Evolutionary conservation across 2,888 invertebrate genomes (phyloP).

Genomic region (Gastracanthus pulcherrimus): DNA sequence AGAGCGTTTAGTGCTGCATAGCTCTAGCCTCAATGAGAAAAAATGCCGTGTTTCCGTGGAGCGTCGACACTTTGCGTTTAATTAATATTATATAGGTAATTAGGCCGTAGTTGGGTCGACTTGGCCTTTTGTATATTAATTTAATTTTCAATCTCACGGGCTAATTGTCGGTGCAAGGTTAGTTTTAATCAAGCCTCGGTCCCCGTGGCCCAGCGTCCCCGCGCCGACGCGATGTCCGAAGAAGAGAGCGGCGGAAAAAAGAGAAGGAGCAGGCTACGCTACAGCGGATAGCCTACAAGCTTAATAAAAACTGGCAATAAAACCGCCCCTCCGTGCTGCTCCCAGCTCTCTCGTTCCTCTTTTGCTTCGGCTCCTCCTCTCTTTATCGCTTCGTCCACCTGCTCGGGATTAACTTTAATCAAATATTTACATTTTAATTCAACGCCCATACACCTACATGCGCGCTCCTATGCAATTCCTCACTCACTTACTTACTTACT

Average conservation of each 20-base stretch:
- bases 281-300: slow-evolving; percentile 65
- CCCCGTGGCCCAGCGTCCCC: not conserved
- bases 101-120: slow-evolving; percentile 68
- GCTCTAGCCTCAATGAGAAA: not conserved
- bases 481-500: slow-evolving; percentile 54
- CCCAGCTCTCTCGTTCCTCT: slow-evolving; percentile 59
- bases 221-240: slow-evolving; percentile 48
- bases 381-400: slow-evolving; percentile 70
- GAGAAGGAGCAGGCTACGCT: slow-evolving; percentile 56
- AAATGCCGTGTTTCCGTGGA: not conserved
- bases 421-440: slow-evolving; percentile 77
- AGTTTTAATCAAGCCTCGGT: slow-evolving; percentile 73
- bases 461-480: not conserved
- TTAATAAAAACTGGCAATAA: slow-evolving; percentile 77
- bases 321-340: slow-evolving; percentile 75
- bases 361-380: slow-evolving; percentile 46
- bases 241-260: slow-evolving; percentile 6
- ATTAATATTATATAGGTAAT: slow-evolving; percentile 78
- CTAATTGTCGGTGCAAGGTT: slow-evolving; percentile 72
- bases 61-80: slow-evolving; percentile 65
- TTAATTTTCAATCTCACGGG: slow-evolving; percentile 78
- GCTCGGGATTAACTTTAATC: slow-evolving; percentile 76
- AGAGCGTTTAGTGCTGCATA: not conserved
- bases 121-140: slow-evolving; percentile 76
- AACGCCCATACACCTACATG: slow-evolving; percentile 58